phyloP scores from a whole-genome alignment of 1,140 invertebrate species.

The Megalopta genalis region DNA sequence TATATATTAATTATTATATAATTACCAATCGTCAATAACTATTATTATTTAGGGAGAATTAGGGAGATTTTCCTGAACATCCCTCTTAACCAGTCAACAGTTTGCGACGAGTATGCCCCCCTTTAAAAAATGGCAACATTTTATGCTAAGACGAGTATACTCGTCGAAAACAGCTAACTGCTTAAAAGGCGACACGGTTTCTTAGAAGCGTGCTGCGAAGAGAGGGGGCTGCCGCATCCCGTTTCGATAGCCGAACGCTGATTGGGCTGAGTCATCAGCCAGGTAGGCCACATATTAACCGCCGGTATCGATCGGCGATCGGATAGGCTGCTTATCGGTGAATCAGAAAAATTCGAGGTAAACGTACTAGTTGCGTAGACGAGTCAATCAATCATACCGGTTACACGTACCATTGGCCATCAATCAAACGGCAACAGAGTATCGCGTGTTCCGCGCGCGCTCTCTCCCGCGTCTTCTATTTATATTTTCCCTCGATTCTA shows the following conservation, averaged over 20 bases:
- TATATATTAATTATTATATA: no score
- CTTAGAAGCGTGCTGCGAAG: no score
- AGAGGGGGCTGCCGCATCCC: background rate
- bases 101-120: no score
- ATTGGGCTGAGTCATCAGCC: slow-evolving; percentile 33
- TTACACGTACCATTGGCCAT: slow-evolving; percentile 34
- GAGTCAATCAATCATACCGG: slow-evolving; percentile 35
- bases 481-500: slow-evolving; percentile 27
- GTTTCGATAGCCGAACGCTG: background rate
- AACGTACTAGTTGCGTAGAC: slow-evolving; percentile 31
- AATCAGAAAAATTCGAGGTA: slow-evolving; percentile 45
- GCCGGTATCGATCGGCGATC: slow-evolving; percentile 35
- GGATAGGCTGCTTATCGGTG: slow-evolving; percentile 41
- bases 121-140: no score
- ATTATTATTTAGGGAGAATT: no score
- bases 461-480: slow-evolving; percentile 20
- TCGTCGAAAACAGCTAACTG: no score
- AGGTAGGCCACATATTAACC: slow-evolving; percentile 41
- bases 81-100: no score
- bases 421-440: slow-evolving; percentile 22
- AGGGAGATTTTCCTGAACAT: no score
- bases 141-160: no score
- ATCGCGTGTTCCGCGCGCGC: slow-evolving; percentile 1
- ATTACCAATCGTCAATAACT: no score
- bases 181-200: no score